Conservation (phyloP, 1,140 invertebrate genomes). For the Bombus superbus region DNA sequence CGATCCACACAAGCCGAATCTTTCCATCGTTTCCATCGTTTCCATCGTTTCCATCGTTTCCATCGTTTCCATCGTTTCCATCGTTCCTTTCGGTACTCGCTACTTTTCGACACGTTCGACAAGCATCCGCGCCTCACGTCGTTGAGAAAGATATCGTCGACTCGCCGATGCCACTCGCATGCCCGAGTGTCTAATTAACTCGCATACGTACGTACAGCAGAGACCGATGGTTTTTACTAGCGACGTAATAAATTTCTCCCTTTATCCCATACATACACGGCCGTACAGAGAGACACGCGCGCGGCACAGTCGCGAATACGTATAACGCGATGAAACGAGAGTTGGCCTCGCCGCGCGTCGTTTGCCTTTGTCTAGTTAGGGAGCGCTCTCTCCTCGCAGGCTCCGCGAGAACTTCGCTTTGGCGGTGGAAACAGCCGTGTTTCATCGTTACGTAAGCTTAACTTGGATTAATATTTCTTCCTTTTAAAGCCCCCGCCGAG, state of each 20-base stretch:
- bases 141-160: neutral
- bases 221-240: neutral
- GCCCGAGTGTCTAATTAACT: slow-evolving; percentile 44
- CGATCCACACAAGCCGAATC: neutral
- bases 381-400: slow-evolving; percentile 9
- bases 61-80: too few species aligned
- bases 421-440: slow-evolving; percentile 44
- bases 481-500: slow-evolving; percentile 45
- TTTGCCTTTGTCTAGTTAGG: slow-evolving; percentile 41
- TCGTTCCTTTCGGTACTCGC: too few species aligned
- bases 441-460: slow-evolving; percentile 54
- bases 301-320: neutral
- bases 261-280: neutral
- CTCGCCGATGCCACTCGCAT: neutral
- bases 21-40: neutral
- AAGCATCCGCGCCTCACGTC: too few species aligned
- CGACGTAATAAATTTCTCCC: slow-evolving; percentile 30
- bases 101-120: neutral
- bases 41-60: neutral
- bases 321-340: slow-evolving; percentile 23
- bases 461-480: slow-evolving; percentile 63
- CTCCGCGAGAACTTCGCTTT: slow-evolving; percentile 34
- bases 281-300: neutral
- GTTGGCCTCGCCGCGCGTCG: neutral
- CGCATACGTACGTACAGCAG: neutral